Conservation (phyloP, 92 coral and sea anemone species). For the Metridium senile region DNA sequence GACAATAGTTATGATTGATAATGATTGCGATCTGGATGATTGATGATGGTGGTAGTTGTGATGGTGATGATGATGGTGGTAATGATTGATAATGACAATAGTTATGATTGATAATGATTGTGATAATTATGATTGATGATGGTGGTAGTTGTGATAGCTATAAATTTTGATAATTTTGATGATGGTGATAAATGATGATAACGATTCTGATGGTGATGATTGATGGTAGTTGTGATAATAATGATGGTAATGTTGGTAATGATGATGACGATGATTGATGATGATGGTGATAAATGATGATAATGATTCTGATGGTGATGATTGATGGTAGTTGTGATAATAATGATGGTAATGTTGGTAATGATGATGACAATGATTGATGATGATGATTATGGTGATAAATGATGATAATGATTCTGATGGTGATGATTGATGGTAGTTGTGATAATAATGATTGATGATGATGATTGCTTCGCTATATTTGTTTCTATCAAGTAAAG, state of each 20-base stretch:
- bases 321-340: slow-evolving; percentile 8
- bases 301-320: no score
- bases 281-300: not conserved
- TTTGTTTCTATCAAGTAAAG: no score
- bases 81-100: no score
- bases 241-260: no score
- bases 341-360: not conserved
- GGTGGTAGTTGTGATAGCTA: no score
- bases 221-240: no score
- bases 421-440: not conserved
- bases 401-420: not conserved
- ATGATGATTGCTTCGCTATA: not conserved
- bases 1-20: not conserved
- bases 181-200: no score
- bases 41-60: not conserved
- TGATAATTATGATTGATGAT: no score
- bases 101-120: no score
- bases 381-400: no score
- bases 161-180: no score
- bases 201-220: no score
- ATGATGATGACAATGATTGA: not conserved
- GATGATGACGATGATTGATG: not conserved
- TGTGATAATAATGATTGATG: not conserved
- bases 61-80: not conserved
- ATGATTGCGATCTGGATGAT: not conserved